Conservation (phyloP, 2,888 invertebrate genomes). For the Margaritifera margaritifera region DNA sequence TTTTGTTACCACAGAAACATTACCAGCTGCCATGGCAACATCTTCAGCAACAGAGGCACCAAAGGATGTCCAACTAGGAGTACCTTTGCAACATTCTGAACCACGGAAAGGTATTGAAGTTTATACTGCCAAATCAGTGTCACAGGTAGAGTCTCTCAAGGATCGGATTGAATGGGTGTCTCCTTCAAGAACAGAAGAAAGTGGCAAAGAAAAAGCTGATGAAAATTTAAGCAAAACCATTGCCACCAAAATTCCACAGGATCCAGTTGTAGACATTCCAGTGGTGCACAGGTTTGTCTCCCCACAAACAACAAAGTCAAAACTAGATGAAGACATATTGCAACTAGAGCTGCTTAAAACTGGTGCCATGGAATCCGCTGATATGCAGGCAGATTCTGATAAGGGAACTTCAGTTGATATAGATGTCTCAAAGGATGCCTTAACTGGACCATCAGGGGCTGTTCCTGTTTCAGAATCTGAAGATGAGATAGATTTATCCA, state of each 20-base stretch:
- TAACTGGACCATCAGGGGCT: neutral
- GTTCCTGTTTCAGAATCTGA: no score
- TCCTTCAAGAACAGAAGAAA: no score
- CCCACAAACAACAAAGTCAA: neutral
- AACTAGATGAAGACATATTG: no score
- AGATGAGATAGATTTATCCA: no score
- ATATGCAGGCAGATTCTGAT: neutral
- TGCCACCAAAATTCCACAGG: neutral
- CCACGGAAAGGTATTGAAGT: neutral
- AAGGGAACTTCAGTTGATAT: neutral
- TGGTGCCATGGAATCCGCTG: neutral
- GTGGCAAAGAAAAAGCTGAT: no score
- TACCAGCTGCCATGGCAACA: neutral
- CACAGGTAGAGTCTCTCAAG: neutral
- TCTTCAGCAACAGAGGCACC: conserved; percentile 1
- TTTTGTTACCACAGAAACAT: neutral
- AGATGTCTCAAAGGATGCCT: neutral
- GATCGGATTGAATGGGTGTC: neutral
- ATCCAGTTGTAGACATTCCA: neutral
- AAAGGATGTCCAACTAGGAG: neutral
- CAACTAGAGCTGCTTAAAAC: no score
- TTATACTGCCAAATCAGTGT: neutral
- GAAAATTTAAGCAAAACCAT: no score
- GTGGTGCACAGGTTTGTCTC: neutral
- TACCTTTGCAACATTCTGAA: neutral